A percentile compares a stretch with the other conserved stretches of the same genome.
These are phyloP conservation scores for Ormyrus thymus DNA, from an alignment of 2,888 invertebrate genomes.

Conservation along the genomic window DNA sequence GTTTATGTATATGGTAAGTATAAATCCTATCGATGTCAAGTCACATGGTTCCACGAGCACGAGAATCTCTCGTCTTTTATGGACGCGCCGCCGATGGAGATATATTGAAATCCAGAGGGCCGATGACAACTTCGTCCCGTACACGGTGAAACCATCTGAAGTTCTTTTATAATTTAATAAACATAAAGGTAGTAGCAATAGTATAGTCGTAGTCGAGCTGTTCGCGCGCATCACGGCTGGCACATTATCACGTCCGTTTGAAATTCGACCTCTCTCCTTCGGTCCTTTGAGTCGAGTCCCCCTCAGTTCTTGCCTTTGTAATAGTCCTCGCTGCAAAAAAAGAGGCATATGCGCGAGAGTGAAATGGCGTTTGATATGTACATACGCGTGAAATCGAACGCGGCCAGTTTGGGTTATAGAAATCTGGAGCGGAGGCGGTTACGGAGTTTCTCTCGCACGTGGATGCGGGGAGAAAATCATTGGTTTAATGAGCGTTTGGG, in stretches of 20 bases:
- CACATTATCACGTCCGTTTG: slow-evolving; percentile 39
- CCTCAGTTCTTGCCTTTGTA: slow-evolving; percentile 77
- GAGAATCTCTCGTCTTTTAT: too few relatives aligned
- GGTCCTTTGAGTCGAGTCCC: neutral
- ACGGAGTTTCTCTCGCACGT: neutral
- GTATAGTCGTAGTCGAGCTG: slow-evolving; percentile 21
- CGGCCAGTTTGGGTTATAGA: neutral
- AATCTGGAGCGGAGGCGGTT: slow-evolving; percentile 25
- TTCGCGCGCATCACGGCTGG: slow-evolving; percentile 24
- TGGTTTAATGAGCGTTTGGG: slow-evolving; percentile 17
- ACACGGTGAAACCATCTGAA: too few relatives aligned
- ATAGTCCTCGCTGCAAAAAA: slow-evolving; percentile 81
- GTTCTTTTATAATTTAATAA: slow-evolving; percentile 20
- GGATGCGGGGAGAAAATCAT: slow-evolving; percentile 11
- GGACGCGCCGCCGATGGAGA: too few relatives aligned
- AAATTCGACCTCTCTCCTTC: neutral
- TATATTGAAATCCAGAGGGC: too few relatives aligned
- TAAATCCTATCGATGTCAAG: too few relatives aligned
- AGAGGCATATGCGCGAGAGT: neutral
- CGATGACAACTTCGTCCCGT: too few relatives aligned
- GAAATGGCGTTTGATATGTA: neutral
- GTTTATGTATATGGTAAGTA: too few relatives aligned
- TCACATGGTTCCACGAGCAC: too few relatives aligned
- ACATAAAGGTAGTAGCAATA: slow-evolving; percentile 15
- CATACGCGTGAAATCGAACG: slow-evolving; percentile 29